Base-by-base conservation (phyloP, 2,113 vertebrate genomes). In the Cavia aperea region DNA sequence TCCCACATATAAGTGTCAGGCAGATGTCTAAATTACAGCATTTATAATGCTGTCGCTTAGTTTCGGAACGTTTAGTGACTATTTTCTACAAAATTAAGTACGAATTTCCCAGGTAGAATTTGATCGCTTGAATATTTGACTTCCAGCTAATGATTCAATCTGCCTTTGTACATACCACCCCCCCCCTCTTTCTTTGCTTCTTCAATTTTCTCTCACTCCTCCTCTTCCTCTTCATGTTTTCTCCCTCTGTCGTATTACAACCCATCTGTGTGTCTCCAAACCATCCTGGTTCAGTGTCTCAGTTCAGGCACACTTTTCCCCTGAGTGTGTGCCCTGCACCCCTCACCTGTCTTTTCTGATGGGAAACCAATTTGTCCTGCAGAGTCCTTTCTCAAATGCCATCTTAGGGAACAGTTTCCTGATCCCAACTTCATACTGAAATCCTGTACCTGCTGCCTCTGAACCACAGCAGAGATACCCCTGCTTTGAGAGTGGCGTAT, bases 41-140 rank as follows among this genome's bases (percentile, higher is more conserved):
- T n/a, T 91, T 79, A 89, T 75, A 70, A 78, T 19, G 49, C 9
- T 31, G 5, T 49, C 46, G 1, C 26, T 79, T 78, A 46, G 19
- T 92, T 63, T 33, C 18, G 60, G 81, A 83, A 70, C 60, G 13
- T 95, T 60, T 65, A 87, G 29, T 70, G 26, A 58, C 46, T 4
- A 18, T 70, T 95, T 93, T 93, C 73, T 85, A 31, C 39, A 70
- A 62, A 91, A 93, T 84, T 62, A 89, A 66, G 19, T 36, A 15
- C 81, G 14, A 12, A 36, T 68, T 81, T 89, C 66, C 70, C 21
- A 19, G 5, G 1, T 4, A 31, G 33, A 83, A 90, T 86, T 68
- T 92, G 81, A 49, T 12, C 23, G 29, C 15, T 86, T 5, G 54
- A 23, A 93, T 63, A 66, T 84, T 62, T 93, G 23, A 83, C 79